Conservation (phyloP, 1,140 invertebrate genomes). For the Epicauta chinensis region DNA sequence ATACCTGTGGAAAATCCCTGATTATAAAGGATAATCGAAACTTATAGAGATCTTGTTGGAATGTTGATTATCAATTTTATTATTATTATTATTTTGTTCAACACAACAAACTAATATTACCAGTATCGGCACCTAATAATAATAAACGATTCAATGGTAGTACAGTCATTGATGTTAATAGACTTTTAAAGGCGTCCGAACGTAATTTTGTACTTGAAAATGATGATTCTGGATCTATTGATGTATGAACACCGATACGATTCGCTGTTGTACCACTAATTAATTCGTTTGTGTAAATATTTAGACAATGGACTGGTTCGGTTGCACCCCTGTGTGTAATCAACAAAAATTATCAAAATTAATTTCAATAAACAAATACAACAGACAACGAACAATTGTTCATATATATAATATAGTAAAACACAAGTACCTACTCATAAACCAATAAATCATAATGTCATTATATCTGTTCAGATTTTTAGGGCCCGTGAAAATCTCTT, state of each 20-base stretch:
- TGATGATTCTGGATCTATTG: constrained; percentile 61
- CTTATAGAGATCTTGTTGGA: too few species aligned
- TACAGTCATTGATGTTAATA: constrained; percentile 81
- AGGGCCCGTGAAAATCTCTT: too few species aligned
- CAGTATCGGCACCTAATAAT: constrained; percentile 85
- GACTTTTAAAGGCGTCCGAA: constrained; percentile 84
- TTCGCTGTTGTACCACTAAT: constrained; percentile 83
- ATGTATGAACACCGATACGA: constrained; percentile 80
- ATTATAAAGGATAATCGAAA: too few species aligned
- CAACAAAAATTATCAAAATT: constrained; percentile 22
- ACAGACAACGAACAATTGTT: too few species aligned
- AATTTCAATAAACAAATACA: too few species aligned
- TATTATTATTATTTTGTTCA: too few species aligned
- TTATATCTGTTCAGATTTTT: too few species aligned
- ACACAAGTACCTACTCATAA: too few species aligned
- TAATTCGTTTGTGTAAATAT: constrained; percentile 65
- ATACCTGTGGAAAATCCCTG: too few species aligned
- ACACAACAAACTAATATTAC: constrained; percentile 78
- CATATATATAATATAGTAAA: too few species aligned
- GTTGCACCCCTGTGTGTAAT: constrained; percentile 79
- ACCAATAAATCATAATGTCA: too few species aligned
- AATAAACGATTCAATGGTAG: constrained; percentile 83
- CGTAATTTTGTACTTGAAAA: constrained; percentile 82
- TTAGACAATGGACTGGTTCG: constrained; percentile 85
- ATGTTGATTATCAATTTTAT: neutral